phyloP scores from a whole-genome alignment of 2,888 invertebrate species.

The Acanthosepion lycidas region DNA sequence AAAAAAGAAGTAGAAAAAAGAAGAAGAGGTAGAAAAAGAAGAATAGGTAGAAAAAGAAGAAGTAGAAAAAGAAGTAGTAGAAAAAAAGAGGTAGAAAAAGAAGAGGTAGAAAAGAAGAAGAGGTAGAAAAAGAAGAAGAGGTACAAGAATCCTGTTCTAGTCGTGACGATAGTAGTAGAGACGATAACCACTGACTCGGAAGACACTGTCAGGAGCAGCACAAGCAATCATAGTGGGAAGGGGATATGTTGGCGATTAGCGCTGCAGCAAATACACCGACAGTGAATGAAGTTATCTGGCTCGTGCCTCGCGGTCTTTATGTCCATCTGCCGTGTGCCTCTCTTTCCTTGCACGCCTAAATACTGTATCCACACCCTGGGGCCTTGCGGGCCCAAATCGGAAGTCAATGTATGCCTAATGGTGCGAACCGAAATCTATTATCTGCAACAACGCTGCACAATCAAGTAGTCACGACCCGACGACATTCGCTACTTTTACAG shows the following conservation, averaged over 20 bases:
- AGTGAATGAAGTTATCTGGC: not conserved
- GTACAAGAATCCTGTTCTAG: not conserved
- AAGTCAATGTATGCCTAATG: conserved; percentile 9
- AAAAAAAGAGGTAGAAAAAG: no score
- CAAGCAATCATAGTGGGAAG: not conserved
- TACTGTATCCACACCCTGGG: not conserved
- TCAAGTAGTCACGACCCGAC: not conserved
- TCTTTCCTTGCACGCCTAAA: not conserved
- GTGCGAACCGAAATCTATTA: not conserved
- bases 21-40: no score
- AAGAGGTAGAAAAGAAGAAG: no score
- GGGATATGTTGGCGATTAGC: not conserved
- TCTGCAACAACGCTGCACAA: conserved; percentile 2
- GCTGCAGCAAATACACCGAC: not conserved
- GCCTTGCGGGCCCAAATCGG: not conserved
- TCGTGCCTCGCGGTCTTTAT: not conserved
- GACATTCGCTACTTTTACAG: not conserved
- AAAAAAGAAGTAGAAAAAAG: no score
- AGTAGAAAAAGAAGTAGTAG: no score
- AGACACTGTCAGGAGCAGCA: not conserved
- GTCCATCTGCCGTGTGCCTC: not conserved
- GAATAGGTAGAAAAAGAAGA: no score
- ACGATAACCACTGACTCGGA: not conserved
- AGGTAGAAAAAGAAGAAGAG: no score
- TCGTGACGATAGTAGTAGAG: not conserved